These are phyloP conservation scores for Falco punctatus DNA, from an alignment of 2,113 vertebrate genomes.

Conservation along the genomic window DNA sequence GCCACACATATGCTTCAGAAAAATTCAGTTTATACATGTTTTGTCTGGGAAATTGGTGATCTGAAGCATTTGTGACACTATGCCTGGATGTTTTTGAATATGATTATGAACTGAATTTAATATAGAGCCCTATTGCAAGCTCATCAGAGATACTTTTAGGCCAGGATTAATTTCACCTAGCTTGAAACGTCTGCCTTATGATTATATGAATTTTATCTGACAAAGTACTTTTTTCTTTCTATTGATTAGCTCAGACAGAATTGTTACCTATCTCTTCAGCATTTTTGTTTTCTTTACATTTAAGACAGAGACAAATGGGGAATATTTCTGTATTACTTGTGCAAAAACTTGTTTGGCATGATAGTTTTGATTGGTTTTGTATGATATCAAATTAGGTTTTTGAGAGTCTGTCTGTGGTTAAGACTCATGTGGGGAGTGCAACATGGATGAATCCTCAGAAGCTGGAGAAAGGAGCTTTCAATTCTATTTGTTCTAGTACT, in stretches of 20 bases:
- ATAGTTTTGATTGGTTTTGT: not conserved
- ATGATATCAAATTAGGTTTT: not conserved
- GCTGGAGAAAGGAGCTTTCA: not conserved
- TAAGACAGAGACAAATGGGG: not conserved
- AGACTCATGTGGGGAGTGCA: not conserved
- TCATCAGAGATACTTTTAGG: not conserved
- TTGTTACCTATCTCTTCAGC: not conserved
- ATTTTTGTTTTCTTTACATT: not conserved
- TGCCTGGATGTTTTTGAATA: not conserved
- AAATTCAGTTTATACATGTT: fast-evolving
- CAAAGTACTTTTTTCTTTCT: not conserved
- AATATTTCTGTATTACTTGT: not conserved
- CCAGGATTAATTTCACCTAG: not conserved
- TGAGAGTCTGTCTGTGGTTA: not conserved
- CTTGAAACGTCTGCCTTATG: not conserved
- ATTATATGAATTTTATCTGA: not conserved
- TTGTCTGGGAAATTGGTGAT: not conserved
- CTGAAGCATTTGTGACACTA: not conserved
- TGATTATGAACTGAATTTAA: not conserved
- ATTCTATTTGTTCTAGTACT: not conserved
- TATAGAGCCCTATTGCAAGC: not conserved
- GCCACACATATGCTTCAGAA: not conserved
- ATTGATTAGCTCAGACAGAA: not conserved
- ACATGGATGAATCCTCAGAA: not conserved
- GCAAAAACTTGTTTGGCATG: not conserved